Evolutionary conservation across 1,140 invertebrate species (phyloP).

Genomic region (Trachymyrmex cornetzi): DNA sequence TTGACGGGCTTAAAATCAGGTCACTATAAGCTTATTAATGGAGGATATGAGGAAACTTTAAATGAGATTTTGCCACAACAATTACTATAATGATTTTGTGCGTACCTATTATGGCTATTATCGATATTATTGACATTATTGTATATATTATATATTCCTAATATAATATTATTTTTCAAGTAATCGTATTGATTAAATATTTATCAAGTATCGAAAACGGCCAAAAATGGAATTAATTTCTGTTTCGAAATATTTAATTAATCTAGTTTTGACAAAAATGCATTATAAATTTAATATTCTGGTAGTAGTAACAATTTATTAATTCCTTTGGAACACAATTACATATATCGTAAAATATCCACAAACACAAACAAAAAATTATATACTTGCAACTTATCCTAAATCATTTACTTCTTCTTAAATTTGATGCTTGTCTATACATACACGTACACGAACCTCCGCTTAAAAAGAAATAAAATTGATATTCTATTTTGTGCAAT

Average conservation of each 20-base stretch:
- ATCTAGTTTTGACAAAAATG: background rate
- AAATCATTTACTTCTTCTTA: too few relatives aligned
- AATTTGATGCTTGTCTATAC: too few relatives aligned
- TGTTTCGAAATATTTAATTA: background rate
- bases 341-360: too few relatives aligned
- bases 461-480: too few relatives aligned
- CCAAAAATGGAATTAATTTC: background rate
- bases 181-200: background rate
- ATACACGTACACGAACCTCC: too few relatives aligned
- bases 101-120: too few relatives aligned
- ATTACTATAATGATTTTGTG: background rate
- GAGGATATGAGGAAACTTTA: background rate
- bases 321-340: too few relatives aligned
- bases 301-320: too few relatives aligned
- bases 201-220: background rate
- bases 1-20: background rate
- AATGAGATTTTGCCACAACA: background rate
- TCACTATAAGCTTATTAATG: background rate
- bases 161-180: background rate
- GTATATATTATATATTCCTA: background rate
- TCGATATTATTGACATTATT: background rate
- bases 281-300: background rate
- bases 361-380: too few relatives aligned
- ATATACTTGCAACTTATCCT: too few relatives aligned
- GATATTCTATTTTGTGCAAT: background rate